These are phyloP conservation scores for Prionailurus viverrinus DNA, from an alignment of 2,113 vertebrate genomes.

Conservation along the genomic window DNA sequence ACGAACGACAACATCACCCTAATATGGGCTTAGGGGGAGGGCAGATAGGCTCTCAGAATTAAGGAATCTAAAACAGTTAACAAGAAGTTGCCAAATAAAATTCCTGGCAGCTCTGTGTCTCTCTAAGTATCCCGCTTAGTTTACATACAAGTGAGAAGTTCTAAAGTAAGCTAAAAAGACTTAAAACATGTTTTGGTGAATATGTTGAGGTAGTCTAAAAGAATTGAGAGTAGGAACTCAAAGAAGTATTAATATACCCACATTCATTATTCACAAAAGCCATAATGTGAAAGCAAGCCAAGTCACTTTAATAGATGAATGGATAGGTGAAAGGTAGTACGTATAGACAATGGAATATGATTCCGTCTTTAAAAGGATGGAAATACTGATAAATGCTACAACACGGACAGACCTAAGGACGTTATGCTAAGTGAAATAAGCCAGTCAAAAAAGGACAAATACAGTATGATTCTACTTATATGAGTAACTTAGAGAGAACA, in stretches of 20 bases:
- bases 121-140: neutral
- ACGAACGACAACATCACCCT: neutral
- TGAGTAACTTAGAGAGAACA: neutral
- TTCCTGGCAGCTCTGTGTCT: slow-evolving; percentile 11
- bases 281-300: neutral
- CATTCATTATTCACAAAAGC: neutral
- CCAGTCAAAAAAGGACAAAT: neutral
- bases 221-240: neutral
- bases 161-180: neutral
- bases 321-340: neutral
- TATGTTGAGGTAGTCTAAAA: neutral
- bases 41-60: neutral
- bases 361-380: neutral
- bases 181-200: neutral
- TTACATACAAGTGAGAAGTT: neutral
- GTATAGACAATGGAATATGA: neutral
- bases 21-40: neutral
- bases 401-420: neutral
- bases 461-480: neutral
- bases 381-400: neutral
- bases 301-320: neutral
- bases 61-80: neutral
- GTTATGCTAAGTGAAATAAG: neutral
- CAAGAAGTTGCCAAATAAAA: neutral
- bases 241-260: neutral